Percentiles rank a stretch among this genome's conserved stretches.
phyloP scores from a whole-genome alignment of 2,888 invertebrate genomes.

The Leucoptera coffeella region DNA sequence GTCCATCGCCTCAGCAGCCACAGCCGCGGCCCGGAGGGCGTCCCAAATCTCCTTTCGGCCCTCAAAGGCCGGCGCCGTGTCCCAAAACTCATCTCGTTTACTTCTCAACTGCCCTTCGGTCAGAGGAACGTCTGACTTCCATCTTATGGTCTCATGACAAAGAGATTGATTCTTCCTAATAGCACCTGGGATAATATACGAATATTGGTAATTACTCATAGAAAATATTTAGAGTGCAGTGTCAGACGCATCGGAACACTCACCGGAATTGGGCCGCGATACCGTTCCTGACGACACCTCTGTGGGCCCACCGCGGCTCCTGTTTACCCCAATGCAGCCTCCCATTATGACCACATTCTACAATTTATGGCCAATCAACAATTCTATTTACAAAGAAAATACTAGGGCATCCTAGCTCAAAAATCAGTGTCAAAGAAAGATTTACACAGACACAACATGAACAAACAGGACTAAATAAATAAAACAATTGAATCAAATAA shows the following conservation, averaged over 20 bases:
- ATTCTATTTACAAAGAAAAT: slow-evolving; percentile 42
- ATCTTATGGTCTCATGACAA: slow-evolving; percentile 90
- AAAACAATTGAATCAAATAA: too few species aligned
- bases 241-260: too few species aligned
- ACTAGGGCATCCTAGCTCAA: too few species aligned
- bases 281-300: slow-evolving; percentile 75
- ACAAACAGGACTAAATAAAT: too few species aligned
- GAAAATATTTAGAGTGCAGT: too few species aligned
- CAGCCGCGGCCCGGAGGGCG: slow-evolving; percentile 88
- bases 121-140: slow-evolving; percentile 96
- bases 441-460: too few species aligned
- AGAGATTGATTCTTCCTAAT: slow-evolving; percentile 88
- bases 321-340: slow-evolving; percentile 81
- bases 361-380: slow-evolving; percentile 26
- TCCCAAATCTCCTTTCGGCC: slow-evolving; percentile 98
- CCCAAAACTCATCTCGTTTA: slow-evolving; percentile 97
- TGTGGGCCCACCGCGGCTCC: slow-evolving; percentile 75
- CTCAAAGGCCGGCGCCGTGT: slow-evolving; percentile 95
- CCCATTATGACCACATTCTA: slow-evolving; percentile 69
- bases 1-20: slow-evolving; percentile 86
- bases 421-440: too few species aligned
- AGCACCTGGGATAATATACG: slow-evolving; percentile 58
- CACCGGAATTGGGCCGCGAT: slow-evolving; percentile 78
- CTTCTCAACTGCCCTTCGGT: slow-evolving; percentile 91
- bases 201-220: slow-evolving; percentile 10